Base-by-base conservation (phyloP, 2,888 invertebrate species). In the Pyrochroa serraticornis region DNA sequence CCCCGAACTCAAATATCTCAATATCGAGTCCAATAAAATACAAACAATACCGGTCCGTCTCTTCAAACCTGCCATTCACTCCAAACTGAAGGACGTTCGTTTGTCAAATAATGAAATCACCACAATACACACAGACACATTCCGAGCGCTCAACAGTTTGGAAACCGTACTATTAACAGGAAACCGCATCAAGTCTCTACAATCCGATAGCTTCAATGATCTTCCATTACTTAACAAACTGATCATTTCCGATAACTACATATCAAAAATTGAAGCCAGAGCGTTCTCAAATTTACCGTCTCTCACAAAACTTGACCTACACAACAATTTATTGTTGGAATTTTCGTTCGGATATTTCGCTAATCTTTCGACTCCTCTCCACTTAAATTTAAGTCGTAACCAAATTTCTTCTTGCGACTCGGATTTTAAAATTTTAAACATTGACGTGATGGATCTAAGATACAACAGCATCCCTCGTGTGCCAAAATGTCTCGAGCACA, bases 11-110 rank as follows among this genome's bases (percentile, higher is more conserved):
- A 89, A 89, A 73, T 93, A 93, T 79, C 82, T 94, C 54, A 94
- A 94, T 78, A 80, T 95, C 71, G 93, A 93, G 73, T 92, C 91
- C 50, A 95, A 95, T 79, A 86, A 90, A 69, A 82, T 95, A 7
- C 85, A 87, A 59, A 82, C 84, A 38, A 81, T 95, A 55, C 88
- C 90, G 0, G 81, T 82, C 33, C 86, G 85, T 60, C 81, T 91
- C 42, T 89, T 93, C 68, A 84, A 87, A 68, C 82, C 86, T 1
- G 87, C 86, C 51, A 80, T 88, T 3, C 91, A 93, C 67, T 82
- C 86, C 7, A 86, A 89, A 67, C 78, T 95, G 47, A 87, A 86
- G 50, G 92, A 93, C 75, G 83, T 94, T 36, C 87, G 93, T 69
- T 81, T 95, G 50, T 91, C 92, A 2, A 91, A 92, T 76, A 95